These are phyloP conservation scores for Stegodyphus dumicola DNA, from an alignment of 1,140 invertebrate species.

Conservation along the genomic window DNA sequence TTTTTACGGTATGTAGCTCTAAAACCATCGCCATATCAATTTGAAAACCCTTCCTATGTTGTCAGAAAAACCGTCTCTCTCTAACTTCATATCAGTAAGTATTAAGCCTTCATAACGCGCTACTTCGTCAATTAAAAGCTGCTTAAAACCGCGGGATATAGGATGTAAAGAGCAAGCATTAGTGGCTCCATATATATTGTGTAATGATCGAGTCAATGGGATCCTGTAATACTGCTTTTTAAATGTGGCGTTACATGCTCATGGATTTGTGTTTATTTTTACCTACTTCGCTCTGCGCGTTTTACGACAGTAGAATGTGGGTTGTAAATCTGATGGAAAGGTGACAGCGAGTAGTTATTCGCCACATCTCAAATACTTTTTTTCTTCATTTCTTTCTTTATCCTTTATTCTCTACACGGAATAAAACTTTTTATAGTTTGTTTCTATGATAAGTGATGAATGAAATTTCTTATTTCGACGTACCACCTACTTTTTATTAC, in stretches of 20 bases:
- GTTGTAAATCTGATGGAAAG: constrained; percentile 27
- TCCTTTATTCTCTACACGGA: too few relatives aligned
- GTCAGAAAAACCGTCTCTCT: constrained; percentile 47
- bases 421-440: too few relatives aligned
- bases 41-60: constrained; percentile 46
- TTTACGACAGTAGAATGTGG: constrained; percentile 41
- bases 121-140: constrained; percentile 54
- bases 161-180: constrained; percentile 48
- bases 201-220: too few relatives aligned
- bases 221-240: neutral
- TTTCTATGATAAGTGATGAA: too few relatives aligned
- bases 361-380: neutral
- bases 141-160: constrained; percentile 55
- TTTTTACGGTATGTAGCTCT: constrained; percentile 42
- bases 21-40: constrained; percentile 50
- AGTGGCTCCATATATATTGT: constrained; percentile 30
- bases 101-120: constrained; percentile 43
- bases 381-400: neutral
- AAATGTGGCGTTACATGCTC: constrained; percentile 43
- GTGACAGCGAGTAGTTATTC: neutral
- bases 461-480: too few relatives aligned
- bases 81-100: constrained; percentile 47
- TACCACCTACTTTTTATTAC: too few relatives aligned
- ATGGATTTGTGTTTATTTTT: constrained; percentile 47
- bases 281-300: constrained; percentile 32